Evolutionary conservation across 2,113 vertebrate genomes (phyloP), one percentile per base, ranked within the genome.

Genomic region (Aspidoscelis tigris): DNA sequence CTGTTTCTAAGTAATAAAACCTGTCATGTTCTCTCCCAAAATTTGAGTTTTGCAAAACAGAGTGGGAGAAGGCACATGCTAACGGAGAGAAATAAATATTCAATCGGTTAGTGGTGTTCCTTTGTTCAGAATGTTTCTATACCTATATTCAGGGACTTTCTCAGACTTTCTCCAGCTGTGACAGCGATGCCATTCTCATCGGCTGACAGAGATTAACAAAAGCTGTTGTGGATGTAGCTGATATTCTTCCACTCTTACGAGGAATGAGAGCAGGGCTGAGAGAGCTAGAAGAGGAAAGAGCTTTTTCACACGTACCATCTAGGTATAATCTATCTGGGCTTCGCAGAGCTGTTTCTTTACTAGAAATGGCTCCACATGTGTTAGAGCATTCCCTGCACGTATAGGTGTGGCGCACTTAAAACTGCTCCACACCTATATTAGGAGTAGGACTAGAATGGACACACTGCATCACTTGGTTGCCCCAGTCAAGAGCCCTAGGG

Each of bases 1-100:
- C 41, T 72, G 44, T 79, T 72, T 11, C 79, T 18, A 71, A 61
- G 64, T 75, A 92, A 83, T 83, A 87, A 90, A 33, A 69, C 72
- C 61, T 85, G 81, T 80, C 81, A 83, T 16, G 50, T 73, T 24
- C 0, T 43, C 75, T 85, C 6, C 2, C 1, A 26, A 55, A 90
- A 75, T 83, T 90, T 53, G 0, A 1, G 55, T 75, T 89, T 72
- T 74, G 76, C 74, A 71, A 84, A 86, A 6, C 79, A 78, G 55
- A 0, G 55, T 20, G 10, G 7, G 64, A 73, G 79, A 83, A 21
- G 80, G 18, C 12, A 20, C 8, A 20, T 0, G 0, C 61, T 58
- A 18, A 80, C 78, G 33, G 1, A 69, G 68, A 78, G 78, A 82
- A 87, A 16, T 68, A 41, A 8, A 64, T 80, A 53, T 71, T 58